These are phyloP conservation scores for Galeopsomyia nigrocyanea DNA, from an alignment of 2,888 invertebrate genomes.

Conservation along the genomic window DNA sequence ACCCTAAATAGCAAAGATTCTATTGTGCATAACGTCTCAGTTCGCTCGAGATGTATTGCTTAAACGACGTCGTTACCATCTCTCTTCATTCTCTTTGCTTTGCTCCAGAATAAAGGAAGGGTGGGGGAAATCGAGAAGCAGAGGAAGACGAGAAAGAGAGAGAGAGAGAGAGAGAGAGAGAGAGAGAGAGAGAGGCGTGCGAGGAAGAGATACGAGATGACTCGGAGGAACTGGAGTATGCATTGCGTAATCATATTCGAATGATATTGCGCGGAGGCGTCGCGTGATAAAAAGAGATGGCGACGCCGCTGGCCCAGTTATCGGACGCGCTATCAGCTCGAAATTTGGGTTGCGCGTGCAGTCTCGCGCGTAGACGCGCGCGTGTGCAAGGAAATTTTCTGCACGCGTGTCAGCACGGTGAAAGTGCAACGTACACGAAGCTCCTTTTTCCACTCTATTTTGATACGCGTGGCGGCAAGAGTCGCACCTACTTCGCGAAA, in stretches of 20 bases:
- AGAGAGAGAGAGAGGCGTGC: conserved; percentile 16
- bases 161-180: conserved; percentile 33
- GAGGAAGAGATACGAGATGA: neutral
- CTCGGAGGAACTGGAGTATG: neutral
- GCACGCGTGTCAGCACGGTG: too few species aligned
- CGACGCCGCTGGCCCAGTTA: conserved; percentile 9
- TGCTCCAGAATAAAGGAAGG: conserved; percentile 38
- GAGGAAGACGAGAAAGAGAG: conserved; percentile 40
- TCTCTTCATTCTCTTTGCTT: conserved; percentile 12
- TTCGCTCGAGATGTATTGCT: conserved; percentile 48
- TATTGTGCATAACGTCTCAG: conserved; percentile 51
- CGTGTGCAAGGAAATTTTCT: too few species aligned
- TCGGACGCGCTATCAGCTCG: conserved; percentile 13
- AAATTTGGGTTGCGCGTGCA: conserved; percentile 5
- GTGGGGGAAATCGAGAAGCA: conserved; percentile 46
- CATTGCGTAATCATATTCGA: conserved; percentile 12
- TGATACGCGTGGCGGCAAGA: too few species aligned
- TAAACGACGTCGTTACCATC: conserved; percentile 46
- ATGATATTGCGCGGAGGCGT: neutral
- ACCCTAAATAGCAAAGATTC: conserved; percentile 38
- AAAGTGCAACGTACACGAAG: too few species aligned
- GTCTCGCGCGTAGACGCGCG: too few species aligned
- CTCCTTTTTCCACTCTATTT: too few species aligned
- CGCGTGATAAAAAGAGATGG: neutral
- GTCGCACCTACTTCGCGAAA: too few species aligned